These are phyloP conservation scores for Acrocera orbiculus DNA, from an alignment of 2,888 invertebrate species.

Conservation along the genomic window DNA sequence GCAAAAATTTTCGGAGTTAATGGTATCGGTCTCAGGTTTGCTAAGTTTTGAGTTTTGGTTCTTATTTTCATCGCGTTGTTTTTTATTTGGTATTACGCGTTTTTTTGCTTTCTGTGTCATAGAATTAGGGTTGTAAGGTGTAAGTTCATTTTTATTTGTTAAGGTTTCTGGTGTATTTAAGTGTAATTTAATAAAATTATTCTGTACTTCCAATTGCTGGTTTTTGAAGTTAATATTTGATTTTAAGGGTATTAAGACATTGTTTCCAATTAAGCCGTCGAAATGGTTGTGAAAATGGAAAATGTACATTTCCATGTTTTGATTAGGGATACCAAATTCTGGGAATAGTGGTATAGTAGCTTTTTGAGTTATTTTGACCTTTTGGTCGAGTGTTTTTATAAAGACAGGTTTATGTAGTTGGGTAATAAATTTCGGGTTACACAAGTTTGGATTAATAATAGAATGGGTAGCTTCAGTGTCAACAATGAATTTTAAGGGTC, in stretches of 20 bases:
- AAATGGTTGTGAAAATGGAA: neutral
- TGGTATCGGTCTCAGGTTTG: neutral
- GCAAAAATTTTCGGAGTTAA: neutral
- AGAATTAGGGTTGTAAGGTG: neutral
- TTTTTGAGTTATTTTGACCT: neutral
- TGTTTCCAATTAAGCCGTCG: neutral
- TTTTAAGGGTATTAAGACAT: too few species aligned
- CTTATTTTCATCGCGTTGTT: neutral
- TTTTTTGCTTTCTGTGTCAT: neutral
- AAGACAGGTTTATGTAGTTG: neutral
- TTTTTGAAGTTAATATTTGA: too few species aligned
- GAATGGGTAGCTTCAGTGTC: constrained; percentile 1
- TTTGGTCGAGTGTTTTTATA: neutral
- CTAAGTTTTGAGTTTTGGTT: neutral
- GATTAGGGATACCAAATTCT: too few species aligned
- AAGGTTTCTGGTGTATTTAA: too few species aligned
- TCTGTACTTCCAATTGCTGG: too few species aligned
- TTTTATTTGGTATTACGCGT: neutral
- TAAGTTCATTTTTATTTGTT: neutral
- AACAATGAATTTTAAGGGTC: neutral
- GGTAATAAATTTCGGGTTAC: neutral
- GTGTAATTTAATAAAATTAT: too few species aligned
- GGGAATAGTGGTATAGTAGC: neutral
- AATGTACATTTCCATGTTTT: neutral
- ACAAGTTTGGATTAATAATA: neutral